A percentile compares a stretch with the other conserved stretches of the same genome.
Evolutionary conservation across 2,113 vertebrate species (phyloP).

Genomic region (Periophthalmodon schlosseri): DNA sequence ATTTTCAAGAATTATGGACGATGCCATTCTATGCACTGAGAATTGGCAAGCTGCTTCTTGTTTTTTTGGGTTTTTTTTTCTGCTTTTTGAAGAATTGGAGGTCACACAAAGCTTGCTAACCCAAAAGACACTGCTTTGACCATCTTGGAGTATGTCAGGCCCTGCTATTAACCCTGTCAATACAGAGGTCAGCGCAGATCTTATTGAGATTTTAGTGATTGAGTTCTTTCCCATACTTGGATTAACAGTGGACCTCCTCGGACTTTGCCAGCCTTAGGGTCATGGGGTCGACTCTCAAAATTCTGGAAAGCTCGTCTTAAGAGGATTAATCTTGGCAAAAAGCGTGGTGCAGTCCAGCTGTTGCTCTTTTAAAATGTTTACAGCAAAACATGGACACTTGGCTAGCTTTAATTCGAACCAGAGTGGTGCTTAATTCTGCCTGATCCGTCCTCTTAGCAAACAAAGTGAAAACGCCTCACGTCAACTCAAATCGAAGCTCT

Average conservation of each 20-base stretch:
- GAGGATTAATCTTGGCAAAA: slow-evolving; percentile 50
- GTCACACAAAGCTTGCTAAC: background rate
- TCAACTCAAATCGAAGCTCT: slow-evolving; percentile 30
- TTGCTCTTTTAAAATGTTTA: slow-evolving; percentile 33
- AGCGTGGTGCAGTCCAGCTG: slow-evolving; percentile 22
- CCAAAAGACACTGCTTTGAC: slow-evolving; percentile 31
- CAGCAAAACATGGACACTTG: slow-evolving; percentile 14
- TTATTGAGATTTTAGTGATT: slow-evolving; percentile 30
- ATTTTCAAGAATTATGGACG: background rate
- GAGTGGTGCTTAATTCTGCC: slow-evolving; percentile 44
- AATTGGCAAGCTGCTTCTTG: background rate
- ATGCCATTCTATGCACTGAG: background rate
- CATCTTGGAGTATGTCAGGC: slow-evolving; percentile 31
- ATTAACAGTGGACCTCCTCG: slow-evolving; percentile 36
- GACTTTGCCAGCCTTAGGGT: slow-evolving; percentile 28
- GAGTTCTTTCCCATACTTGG: slow-evolving; percentile 28
- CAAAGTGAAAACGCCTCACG: slow-evolving; percentile 31
- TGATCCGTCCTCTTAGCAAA: slow-evolving; percentile 42
- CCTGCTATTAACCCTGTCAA: slow-evolving; percentile 36
- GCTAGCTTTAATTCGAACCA: slow-evolving; percentile 52
- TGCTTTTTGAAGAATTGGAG: background rate
- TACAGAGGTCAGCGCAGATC: slow-evolving; percentile 19
- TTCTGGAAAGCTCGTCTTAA: slow-evolving; percentile 43
- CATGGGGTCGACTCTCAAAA: slow-evolving; percentile 46
- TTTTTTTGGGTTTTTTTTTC: background rate